Evolutionary conservation across 2,113 vertebrate genomes (phyloP).

Genomic region (Calonectris borealis): DNA sequence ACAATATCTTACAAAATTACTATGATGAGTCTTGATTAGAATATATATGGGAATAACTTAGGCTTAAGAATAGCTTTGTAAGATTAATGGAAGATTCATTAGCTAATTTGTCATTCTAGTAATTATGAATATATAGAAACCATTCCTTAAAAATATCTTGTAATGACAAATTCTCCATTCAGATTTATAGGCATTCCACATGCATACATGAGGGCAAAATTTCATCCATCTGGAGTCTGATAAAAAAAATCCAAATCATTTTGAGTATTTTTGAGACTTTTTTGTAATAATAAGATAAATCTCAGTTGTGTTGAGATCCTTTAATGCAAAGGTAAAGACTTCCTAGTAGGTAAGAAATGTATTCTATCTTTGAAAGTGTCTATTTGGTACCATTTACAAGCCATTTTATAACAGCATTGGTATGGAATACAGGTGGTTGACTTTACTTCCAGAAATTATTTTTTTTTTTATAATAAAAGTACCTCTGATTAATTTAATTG

Average conservation of each 20-base stretch:
- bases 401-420: background rate
- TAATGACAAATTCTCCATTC: background rate
- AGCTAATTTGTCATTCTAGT: background rate
- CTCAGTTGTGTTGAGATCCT: background rate
- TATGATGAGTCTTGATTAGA: background rate
- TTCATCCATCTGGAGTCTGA: background rate
- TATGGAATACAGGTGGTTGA: background rate
- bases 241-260: background rate
- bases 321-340: background rate
- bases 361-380: background rate
- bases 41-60: background rate
- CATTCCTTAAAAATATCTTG: background rate
- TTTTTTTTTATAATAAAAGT: background rate
- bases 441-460: background rate
- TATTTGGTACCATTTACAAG: background rate
- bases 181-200: background rate
- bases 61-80: background rate
- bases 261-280: background rate
- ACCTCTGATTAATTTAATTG: background rate
- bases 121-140: slow-evolving; percentile 12
- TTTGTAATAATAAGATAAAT: background rate
- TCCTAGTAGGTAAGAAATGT: background rate
- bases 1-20: background rate
- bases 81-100: slow-evolving; percentile 17
- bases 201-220: background rate